These are phyloP conservation scores for Tortricodes alternella DNA, from an alignment of 2,888 invertebrate genomes.

Conservation along the genomic window DNA sequence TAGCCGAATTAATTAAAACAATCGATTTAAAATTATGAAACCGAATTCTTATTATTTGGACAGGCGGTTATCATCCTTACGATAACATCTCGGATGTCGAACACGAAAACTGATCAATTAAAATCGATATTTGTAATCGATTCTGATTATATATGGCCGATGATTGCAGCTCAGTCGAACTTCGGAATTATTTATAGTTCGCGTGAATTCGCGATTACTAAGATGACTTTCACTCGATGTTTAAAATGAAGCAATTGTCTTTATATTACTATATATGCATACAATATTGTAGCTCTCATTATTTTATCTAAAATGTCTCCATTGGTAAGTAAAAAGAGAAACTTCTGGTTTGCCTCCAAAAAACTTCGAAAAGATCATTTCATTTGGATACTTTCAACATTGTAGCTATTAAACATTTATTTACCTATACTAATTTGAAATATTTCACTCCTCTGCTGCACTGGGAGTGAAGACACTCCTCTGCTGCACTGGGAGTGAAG, in stretches of 20 bases:
- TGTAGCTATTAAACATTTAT: neutral
- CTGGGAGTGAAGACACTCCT: too few species aligned
- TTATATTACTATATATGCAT: neutral
- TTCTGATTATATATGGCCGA: constrained; percentile 61
- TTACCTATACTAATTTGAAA: neutral
- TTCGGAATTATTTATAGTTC: constrained; percentile 50
- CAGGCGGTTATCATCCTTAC: constrained; percentile 47
- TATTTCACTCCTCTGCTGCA: too few species aligned
- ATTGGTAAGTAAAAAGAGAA: constrained; percentile 21
- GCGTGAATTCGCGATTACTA: constrained; percentile 17
- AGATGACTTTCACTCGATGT: constrained; percentile 19
- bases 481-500: too few species aligned
- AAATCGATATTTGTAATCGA: constrained; percentile 64
- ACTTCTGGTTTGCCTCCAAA: constrained; percentile 1
- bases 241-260: constrained; percentile 18
- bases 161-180: constrained; percentile 51
- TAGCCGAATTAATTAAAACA: constrained; percentile 25
- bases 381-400: neutral
- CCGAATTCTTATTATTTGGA: constrained; percentile 12
- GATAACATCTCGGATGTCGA: constrained; percentile 58
- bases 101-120: constrained; percentile 60
- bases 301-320: constrained; percentile 26
- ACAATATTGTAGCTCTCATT: neutral
- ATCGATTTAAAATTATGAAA: constrained; percentile 25
- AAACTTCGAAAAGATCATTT: neutral